These are phyloP conservation scores for Drosophila pegasa DNA, from an alignment of 2,888 invertebrate species.

Conservation along the genomic window DNA sequence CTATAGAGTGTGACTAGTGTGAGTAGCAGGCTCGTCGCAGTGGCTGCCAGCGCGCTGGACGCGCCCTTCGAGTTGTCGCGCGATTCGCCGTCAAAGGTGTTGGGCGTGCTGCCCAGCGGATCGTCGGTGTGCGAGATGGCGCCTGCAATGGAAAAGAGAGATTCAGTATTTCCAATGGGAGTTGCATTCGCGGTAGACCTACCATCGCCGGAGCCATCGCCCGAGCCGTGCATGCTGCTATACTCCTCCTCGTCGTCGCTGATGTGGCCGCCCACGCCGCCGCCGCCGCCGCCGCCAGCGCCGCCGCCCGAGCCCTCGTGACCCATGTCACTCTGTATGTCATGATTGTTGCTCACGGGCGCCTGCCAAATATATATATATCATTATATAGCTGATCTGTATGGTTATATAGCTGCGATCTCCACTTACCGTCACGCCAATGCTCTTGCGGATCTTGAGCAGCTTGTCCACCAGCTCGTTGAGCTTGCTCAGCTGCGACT, in stretches of 20 bases:
- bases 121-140: slow-evolving; percentile 66
- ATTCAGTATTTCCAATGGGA: background rate
- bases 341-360: slow-evolving; percentile 80
- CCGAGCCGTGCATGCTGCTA: slow-evolving; percentile 80
- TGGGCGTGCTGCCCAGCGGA: slow-evolving; percentile 65
- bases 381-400: no score
- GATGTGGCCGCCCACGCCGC: slow-evolving; percentile 50
- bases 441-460: slow-evolving; percentile 83
- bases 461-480: slow-evolving; percentile 84
- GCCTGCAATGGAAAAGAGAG: slow-evolving; percentile 40
- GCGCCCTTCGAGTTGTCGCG: slow-evolving; percentile 42
- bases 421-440: slow-evolving; percentile 82
- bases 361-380: slow-evolving; percentile 57
- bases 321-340: slow-evolving; percentile 85
- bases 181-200: slow-evolving; percentile 18
- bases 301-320: slow-evolving; percentile 83
- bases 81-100: slow-evolving; percentile 49
- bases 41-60: slow-evolving; percentile 48
- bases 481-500: slow-evolving; percentile 79
- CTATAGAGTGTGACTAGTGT: slow-evolving; percentile 78
- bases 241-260: slow-evolving; percentile 84
- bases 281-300: slow-evolving; percentile 57
- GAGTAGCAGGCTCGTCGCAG: slow-evolving; percentile 59
- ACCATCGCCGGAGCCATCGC: slow-evolving; percentile 84
- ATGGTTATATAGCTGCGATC: background rate